phyloP scores from a whole-genome alignment of 23 tunicate species.

The Oikopleura dioica region DNA sequence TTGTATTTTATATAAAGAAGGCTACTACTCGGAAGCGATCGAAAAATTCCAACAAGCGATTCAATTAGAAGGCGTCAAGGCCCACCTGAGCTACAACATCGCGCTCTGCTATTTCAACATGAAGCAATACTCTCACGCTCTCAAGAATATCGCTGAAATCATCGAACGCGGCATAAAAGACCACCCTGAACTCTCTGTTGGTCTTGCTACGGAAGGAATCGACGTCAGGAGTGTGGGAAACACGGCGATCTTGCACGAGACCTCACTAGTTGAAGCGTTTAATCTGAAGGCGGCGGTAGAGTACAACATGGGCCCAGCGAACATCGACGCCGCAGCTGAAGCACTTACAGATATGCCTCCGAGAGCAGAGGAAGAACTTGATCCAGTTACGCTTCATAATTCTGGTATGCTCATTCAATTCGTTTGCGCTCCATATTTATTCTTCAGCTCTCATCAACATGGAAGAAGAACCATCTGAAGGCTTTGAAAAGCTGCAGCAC shows the following conservation, averaged over 20 bases:
- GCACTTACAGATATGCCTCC: constrained; percentile 99
- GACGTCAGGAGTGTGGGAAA: constrained; percentile 96
- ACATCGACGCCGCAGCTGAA: constrained; percentile 76
- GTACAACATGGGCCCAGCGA: constrained; percentile 64
- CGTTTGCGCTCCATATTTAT: too few relatives aligned
- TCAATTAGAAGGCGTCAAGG: constrained; percentile 55
- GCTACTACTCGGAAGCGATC: constrained; percentile 52
- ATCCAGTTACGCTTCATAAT: constrained; percentile 74
- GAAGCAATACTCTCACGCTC: constrained; percentile 80
- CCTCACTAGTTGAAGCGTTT: constrained; percentile 82
- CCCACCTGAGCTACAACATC: constrained; percentile 46
- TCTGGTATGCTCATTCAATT: too few relatives aligned
- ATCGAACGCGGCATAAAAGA: constrained; percentile 84
- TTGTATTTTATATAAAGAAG: constrained; percentile 54
- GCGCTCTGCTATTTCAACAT: constrained; percentile 61
- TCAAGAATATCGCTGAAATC: constrained; percentile 92
- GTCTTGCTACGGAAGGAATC: constrained; percentile 94
- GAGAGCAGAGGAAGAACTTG: constrained; percentile 22
- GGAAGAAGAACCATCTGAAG: constrained; percentile 49
- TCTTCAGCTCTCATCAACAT: constrained; percentile 96
- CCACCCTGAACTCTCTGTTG: constrained; percentile 93
- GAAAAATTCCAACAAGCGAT: constrained; percentile 77
- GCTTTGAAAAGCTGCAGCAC: constrained; percentile 75
- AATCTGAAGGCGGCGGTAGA: constrained; percentile 92
- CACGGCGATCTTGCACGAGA: constrained; percentile 46